phyloP scores from a whole-genome alignment of 2,113 vertebrate species.

The Sphaerodactylus townsendi region DNA sequence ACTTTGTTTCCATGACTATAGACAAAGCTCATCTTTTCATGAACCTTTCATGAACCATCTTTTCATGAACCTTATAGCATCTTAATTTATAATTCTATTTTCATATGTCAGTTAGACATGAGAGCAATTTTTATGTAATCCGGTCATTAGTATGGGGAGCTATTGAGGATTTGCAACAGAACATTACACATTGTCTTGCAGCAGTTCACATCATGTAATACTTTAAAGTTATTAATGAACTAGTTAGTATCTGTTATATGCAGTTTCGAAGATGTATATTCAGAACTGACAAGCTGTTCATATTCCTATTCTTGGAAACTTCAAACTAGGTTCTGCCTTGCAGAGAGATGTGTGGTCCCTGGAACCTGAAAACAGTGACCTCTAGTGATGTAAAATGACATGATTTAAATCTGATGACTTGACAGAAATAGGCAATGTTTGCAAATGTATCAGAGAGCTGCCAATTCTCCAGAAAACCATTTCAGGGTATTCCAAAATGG shows the following conservation, averaged over 20 bases:
- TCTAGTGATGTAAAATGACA: slow-evolving; percentile 57
- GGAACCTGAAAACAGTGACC: slow-evolving; percentile 51
- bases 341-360: background rate
- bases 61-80: too few relatives aligned
- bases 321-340: background rate
- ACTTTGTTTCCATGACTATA: too few relatives aligned
- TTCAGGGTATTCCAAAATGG: background rate
- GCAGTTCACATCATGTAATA: background rate
- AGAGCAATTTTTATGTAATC: too few relatives aligned
- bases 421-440: background rate
- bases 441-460: background rate
- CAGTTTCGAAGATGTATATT: background rate
- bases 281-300: background rate
- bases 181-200: too few relatives aligned
- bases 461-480: background rate
- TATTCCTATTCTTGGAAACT: background rate
- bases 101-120: too few relatives aligned
- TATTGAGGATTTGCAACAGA: too few relatives aligned
- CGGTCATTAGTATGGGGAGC: too few relatives aligned
- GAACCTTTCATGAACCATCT: too few relatives aligned
- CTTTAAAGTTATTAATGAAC: background rate
- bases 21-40: too few relatives aligned
- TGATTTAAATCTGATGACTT: background rate
- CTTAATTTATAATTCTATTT: too few relatives aligned
- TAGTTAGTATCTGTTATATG: background rate